These are phyloP conservation scores for Teleogryllus occipitalis DNA, from an alignment of 1,140 invertebrate genomes.

Conservation along the genomic window DNA sequence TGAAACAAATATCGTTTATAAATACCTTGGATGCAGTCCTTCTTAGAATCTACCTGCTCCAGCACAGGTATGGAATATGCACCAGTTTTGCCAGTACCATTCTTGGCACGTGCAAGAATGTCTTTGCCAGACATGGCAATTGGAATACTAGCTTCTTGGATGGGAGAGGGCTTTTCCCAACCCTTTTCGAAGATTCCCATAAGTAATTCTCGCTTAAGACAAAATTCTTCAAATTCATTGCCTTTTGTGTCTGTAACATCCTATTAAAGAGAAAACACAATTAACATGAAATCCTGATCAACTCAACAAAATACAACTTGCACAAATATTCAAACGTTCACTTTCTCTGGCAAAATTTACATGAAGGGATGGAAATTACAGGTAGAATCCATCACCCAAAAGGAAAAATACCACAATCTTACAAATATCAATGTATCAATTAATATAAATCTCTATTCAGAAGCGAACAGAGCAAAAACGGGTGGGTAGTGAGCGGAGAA, in stretches of 20 bases:
- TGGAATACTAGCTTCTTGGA: slow-evolving; percentile 98
- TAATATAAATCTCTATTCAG: too few relatives aligned
- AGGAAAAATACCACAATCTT: too few relatives aligned
- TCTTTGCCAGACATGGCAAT: slow-evolving; percentile 96
- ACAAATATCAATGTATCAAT: too few relatives aligned
- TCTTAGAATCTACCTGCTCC: slow-evolving; percentile 84
- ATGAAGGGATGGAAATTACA: too few relatives aligned
- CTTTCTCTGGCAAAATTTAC: too few relatives aligned
- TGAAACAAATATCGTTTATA: too few relatives aligned
- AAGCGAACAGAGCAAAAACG: too few relatives aligned
- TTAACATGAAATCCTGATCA: background rate
- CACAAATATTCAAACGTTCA: too few relatives aligned
- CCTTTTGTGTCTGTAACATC: slow-evolving; percentile 99
- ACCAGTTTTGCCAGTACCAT: slow-evolving; percentile 99
- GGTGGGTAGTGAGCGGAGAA: too few relatives aligned
- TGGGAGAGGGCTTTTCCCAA: slow-evolving; percentile 99
- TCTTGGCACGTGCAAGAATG: slow-evolving; percentile 96
- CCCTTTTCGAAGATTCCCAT: slow-evolving; percentile 99
- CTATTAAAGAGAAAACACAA: slow-evolving; percentile 42
- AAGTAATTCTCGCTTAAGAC: slow-evolving; percentile 89
- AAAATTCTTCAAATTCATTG: slow-evolving; percentile 99
- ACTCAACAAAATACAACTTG: too few relatives aligned
- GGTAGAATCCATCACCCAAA: too few relatives aligned
- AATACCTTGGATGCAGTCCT: slow-evolving; percentile 79
- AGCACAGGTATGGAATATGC: slow-evolving; percentile 98